Percentiles rank a stretch among this genome's conserved stretches.
phyloP scores from a whole-genome alignment of 2,888 invertebrate genomes.

The Slavum lentiscoides region DNA sequence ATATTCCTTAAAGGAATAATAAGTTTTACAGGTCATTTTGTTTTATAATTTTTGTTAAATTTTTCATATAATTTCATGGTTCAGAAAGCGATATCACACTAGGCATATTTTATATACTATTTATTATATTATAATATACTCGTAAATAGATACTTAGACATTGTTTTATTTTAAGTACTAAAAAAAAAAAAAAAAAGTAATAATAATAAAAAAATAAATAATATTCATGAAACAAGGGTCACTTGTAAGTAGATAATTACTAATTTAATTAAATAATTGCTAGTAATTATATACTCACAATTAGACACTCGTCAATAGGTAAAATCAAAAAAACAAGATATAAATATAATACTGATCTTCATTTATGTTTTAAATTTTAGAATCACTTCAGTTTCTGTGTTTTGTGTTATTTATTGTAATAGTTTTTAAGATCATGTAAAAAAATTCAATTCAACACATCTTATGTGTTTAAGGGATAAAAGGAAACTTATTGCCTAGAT shows the following conservation, averaged over 20 bases:
- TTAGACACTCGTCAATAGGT: conserved; percentile 18
- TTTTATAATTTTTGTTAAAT: conserved; percentile 49
- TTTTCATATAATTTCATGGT: conserved; percentile 53
- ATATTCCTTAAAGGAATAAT: conserved; percentile 10
- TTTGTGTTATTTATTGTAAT: conserved; percentile 48
- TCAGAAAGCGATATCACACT: conserved; percentile 52
- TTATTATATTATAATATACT: conserved; percentile 52
- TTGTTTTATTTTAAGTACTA: conserved; percentile 53
- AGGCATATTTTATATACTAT: conserved; percentile 51
- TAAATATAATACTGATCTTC: conserved; percentile 38
- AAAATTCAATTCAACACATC: conserved; percentile 29
- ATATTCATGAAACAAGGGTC: conserved; percentile 14
- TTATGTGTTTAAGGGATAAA: conserved; percentile 32
- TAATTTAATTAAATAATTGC: conserved; percentile 2
- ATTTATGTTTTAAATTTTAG: conserved; percentile 30
- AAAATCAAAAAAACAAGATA: conserved; percentile 5
- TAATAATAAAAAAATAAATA: conserved; percentile 10
- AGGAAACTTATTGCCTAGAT: conserved; percentile 6
- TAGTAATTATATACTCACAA: conserved; percentile 20
- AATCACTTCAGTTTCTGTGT: conserved; percentile 44
- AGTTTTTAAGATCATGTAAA: conserved; percentile 48
- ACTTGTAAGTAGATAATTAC: conserved; percentile 35
- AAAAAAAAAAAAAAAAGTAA: conserved; percentile 42
- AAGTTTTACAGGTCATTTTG: conserved; percentile 48
- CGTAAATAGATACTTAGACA: conserved; percentile 40